Percentiles rank a stretch among this genome's conserved stretches.
Evolutionary conservation across 2,888 invertebrate genomes (phyloP).

Genomic region (Drosophila neonasuta): DNA sequence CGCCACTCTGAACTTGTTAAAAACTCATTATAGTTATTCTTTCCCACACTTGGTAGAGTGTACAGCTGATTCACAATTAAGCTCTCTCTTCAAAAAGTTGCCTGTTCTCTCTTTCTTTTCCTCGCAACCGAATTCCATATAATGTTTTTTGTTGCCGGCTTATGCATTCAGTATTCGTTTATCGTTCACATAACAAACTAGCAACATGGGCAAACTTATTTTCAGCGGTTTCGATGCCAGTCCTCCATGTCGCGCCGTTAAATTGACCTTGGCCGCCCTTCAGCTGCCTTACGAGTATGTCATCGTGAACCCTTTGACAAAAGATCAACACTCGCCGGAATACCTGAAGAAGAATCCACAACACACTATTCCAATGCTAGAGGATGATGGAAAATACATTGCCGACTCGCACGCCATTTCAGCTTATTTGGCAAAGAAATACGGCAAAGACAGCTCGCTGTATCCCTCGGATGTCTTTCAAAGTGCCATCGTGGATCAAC

Average conservation of each 20-base stretch:
- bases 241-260: slow-evolving; percentile 72
- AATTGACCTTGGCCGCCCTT: slow-evolving; percentile 71
- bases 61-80: neutral
- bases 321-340: slow-evolving; percentile 50
- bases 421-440: slow-evolving; percentile 66
- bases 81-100: neutral
- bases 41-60: neutral
- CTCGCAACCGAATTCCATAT: neutral
- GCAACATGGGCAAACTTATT: slow-evolving; percentile 63
- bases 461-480: slow-evolving; percentile 71
- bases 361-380: slow-evolving; percentile 70
- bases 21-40: neutral
- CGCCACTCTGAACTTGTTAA: neutral
- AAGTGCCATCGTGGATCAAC: slow-evolving; percentile 67
- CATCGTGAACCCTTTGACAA: slow-evolving; percentile 72
- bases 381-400: slow-evolving; percentile 58
- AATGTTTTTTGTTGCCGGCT: neutral
- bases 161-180: neutral
- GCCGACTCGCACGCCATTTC: slow-evolving; percentile 74
- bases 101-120: neutral
- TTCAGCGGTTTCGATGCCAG: slow-evolving; percentile 71
- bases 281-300: slow-evolving; percentile 63
- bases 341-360: slow-evolving; percentile 69
- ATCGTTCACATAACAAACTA: neutral
- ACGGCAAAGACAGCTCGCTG: slow-evolving; percentile 60